A percentile compares a stretch with the other conserved stretches of the same genome.
Conservation (phyloP, 2,113 vertebrate species). For the Casuarius casuarius region DNA sequence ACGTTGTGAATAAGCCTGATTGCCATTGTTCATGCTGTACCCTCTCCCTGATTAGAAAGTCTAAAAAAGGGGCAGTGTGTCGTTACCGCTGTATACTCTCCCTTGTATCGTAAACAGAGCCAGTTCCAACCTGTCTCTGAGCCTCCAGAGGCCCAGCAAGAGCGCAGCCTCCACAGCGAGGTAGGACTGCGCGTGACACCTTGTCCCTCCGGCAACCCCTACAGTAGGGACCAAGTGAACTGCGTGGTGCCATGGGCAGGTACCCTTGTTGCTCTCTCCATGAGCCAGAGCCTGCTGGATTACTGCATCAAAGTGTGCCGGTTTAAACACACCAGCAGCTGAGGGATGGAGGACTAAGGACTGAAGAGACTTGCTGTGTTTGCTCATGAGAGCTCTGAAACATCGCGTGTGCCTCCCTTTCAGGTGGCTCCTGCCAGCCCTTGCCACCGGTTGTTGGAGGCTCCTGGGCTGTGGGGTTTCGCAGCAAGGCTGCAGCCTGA, state of each 20-base stretch:
- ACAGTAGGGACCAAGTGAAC: neutral
- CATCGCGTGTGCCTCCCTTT: neutral
- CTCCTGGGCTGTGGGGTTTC: neutral
- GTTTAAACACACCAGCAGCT: neutral
- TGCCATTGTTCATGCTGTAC: neutral
- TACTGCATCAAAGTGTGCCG: fast-evolving
- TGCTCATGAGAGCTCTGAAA: neutral
- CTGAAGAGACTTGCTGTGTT: fast-evolving
- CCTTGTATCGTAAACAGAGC: neutral
- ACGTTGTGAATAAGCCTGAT: neutral
- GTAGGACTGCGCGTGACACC: neutral
- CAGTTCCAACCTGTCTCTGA: neutral
- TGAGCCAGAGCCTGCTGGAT: neutral
- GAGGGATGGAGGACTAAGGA: neutral
- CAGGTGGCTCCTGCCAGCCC: neutral
- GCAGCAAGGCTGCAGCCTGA: neutral
- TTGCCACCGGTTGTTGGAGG: neutral
- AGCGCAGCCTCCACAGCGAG: fast-evolving
- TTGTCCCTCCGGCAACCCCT: neutral
- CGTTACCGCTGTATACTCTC: neutral
- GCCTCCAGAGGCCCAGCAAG: neutral
- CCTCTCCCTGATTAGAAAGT: neutral
- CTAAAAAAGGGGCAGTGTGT: neutral
- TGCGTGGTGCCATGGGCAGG: neutral
- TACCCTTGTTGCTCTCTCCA: neutral